Conservation (phyloP, 2,888 invertebrate species). For the Cepaea hortensis region DNA sequence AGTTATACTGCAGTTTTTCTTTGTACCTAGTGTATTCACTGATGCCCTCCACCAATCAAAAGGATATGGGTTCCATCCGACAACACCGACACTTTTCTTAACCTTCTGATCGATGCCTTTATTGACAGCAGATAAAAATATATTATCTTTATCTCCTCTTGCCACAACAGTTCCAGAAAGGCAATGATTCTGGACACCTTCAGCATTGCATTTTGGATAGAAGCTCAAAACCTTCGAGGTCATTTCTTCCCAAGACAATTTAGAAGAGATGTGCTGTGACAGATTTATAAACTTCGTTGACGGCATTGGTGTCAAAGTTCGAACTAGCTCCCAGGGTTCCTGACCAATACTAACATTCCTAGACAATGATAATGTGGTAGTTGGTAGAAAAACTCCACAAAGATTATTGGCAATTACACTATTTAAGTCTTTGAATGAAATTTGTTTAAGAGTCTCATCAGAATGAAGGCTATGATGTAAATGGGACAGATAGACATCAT, state of each 20-base stretch:
- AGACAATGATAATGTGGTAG: constrained; percentile 65
- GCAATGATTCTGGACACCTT: constrained; percentile 61
- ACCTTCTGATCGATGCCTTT: constrained; percentile 62
- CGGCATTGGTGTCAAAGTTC: constrained; percentile 71
- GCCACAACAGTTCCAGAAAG: constrained; percentile 66
- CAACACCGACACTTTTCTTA: constrained; percentile 61
- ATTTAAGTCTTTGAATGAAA: constrained; percentile 68
- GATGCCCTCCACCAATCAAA: constrained; percentile 72
- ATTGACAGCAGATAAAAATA: constrained; percentile 59
- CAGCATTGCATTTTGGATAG: constrained; percentile 55
- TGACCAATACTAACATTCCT: constrained; percentile 68
- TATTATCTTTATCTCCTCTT: constrained; percentile 64
- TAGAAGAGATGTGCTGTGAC: constrained; percentile 57
- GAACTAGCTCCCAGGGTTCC: constrained; percentile 73
- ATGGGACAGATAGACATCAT: constrained; percentile 36
- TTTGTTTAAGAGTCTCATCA: constrained; percentile 41
- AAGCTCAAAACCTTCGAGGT: constrained; percentile 57
- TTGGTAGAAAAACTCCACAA: constrained; percentile 69
- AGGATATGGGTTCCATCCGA: constrained; percentile 73
- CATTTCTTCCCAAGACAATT: constrained; percentile 66
- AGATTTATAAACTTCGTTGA: constrained; percentile 68
- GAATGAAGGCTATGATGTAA: constrained; percentile 13
- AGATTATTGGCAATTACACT: constrained; percentile 67
- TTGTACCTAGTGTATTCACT: constrained; percentile 55
- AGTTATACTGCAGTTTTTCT: constrained; percentile 64